phyloP scores from a whole-genome alignment of 2,113 vertebrate genomes.

The Opisthocomus hoazin region DNA sequence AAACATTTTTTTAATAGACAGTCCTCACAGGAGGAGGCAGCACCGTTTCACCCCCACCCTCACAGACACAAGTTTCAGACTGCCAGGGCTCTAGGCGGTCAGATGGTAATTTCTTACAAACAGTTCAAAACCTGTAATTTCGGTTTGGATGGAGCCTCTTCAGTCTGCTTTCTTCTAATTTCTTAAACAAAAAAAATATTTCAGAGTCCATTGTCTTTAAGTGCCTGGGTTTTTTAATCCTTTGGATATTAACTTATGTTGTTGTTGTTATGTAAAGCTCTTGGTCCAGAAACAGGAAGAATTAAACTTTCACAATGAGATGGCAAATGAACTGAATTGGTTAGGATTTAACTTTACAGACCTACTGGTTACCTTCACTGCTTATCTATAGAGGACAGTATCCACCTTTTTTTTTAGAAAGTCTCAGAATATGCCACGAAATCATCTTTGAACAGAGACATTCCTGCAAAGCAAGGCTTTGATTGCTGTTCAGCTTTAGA shows the following conservation, averaged over 20 bases:
- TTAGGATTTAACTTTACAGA: not conserved
- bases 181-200: not conserved
- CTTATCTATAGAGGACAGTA: not conserved
- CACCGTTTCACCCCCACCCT: not conserved
- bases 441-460: not conserved
- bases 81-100: not conserved
- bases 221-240: not conserved
- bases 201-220: not conserved
- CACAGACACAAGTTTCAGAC: not conserved
- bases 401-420: not conserved
- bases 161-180: not conserved
- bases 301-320: not conserved
- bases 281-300: not conserved
- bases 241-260: not conserved
- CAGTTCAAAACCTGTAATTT: conserved; percentile 7
- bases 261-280: not conserved
- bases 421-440: not conserved
- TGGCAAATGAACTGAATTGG: not conserved
- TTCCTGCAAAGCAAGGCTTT: not conserved
- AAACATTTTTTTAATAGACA: not conserved
- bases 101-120: not conserved
- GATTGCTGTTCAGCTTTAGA: not conserved
- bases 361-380: not conserved
- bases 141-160: not conserved
- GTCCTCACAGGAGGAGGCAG: not conserved